These are phyloP conservation scores for Xenops minutus DNA, from an alignment of 2,797 vertebrate species.

Conservation along the genomic window DNA sequence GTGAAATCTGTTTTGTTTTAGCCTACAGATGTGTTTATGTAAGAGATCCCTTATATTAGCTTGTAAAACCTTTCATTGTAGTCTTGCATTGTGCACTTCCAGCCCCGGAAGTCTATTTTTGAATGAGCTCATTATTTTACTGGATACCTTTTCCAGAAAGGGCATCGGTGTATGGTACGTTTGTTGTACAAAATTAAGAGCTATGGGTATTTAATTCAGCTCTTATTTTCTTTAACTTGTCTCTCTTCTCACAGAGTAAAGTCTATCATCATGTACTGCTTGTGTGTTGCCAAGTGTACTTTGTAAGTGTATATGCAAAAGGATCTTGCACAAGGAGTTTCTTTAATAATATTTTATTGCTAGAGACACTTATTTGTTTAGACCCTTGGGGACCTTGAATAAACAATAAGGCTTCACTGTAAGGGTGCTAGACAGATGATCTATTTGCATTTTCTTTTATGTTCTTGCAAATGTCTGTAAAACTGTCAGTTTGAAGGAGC, in stretches of 20 bases:
- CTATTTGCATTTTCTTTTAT: constrained; percentile 82
- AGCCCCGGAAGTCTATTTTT: background rate
- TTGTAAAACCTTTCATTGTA: constrained; percentile 35
- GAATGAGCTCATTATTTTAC: constrained; percentile 1
- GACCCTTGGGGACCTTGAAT: constrained; percentile 67
- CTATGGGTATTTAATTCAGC: background rate
- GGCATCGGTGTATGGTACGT: background rate
- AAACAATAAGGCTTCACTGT: constrained; percentile 72
- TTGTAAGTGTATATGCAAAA: background rate
- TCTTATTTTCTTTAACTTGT: background rate
- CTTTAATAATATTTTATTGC: constrained; percentile 69
- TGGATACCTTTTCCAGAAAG: background rate
- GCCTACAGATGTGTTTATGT: constrained; percentile 40
- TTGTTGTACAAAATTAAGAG: background rate
- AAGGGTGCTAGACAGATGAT: constrained; percentile 74
- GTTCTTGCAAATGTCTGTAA: constrained; percentile 80
- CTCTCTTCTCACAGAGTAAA: background rate
- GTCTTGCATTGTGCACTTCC: background rate
- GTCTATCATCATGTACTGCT: background rate
- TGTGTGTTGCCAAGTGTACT: background rate
- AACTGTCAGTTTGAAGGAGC: constrained; percentile 82
- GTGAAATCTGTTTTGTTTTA: constrained; percentile 41
- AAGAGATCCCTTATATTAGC: constrained; percentile 3
- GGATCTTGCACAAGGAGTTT: constrained; percentile 21
- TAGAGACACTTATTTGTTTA: constrained; percentile 71